These are phyloP conservation scores for Hedya salicella DNA, from an alignment of 2,888 invertebrate species.

Conservation along the genomic window DNA sequence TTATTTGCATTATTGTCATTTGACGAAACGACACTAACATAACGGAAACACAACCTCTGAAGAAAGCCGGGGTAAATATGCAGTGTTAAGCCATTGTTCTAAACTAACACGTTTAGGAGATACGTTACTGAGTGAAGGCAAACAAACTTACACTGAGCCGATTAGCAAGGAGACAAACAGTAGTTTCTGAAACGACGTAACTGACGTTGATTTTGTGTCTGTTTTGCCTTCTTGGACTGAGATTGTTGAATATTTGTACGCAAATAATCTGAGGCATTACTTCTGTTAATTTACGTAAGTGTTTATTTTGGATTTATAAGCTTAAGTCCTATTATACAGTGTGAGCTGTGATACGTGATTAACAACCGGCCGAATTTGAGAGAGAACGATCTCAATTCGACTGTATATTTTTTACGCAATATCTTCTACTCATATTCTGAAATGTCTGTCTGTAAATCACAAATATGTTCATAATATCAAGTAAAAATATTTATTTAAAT, in stretches of 20 bases:
- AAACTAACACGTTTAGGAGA: conserved; percentile 38
- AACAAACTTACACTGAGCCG: conserved; percentile 36
- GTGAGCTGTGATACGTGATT: background rate
- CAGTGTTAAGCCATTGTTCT: conserved; percentile 27
- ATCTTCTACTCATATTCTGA: too few relatives aligned
- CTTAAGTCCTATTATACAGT: background rate
- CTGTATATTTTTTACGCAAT: too few relatives aligned
- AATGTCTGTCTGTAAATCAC: too few relatives aligned
- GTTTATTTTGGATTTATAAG: background rate
- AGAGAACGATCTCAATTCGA: too few relatives aligned
- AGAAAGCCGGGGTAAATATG: conserved; percentile 24
- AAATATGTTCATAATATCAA: too few relatives aligned
- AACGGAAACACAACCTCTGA: background rate
- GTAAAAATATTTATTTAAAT: too few relatives aligned
- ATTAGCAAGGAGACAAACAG: conserved; percentile 21
- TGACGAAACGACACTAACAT: background rate
- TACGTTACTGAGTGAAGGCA: conserved; percentile 26
- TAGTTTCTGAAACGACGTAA: conserved; percentile 13
- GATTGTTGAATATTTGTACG: background rate
- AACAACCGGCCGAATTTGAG: too few relatives aligned
- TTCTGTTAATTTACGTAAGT: conserved; percentile 19
- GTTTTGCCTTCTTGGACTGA: background rate
- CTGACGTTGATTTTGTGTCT: background rate
- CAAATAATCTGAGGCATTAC: conserved; percentile 29
- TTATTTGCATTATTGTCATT: too few relatives aligned